Evolutionary conservation across 2,888 invertebrate genomes (phyloP).

Genomic region (Hofmannophila pseudospretella): DNA sequence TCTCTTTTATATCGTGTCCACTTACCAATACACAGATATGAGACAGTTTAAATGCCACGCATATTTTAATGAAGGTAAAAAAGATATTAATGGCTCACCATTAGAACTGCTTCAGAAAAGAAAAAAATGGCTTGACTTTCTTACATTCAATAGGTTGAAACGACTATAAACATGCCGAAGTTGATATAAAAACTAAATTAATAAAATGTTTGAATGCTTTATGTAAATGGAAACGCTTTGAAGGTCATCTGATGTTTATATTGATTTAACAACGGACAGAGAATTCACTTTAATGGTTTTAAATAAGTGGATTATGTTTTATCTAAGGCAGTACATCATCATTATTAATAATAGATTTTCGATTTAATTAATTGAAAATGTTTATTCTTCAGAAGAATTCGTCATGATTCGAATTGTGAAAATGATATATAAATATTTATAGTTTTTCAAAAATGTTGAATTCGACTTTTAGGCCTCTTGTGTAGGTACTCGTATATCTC

Average conservation of each 20-base stretch:
- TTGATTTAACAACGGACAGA: slow-evolving; percentile 19
- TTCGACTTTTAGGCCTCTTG: background rate
- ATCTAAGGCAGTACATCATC: no score
- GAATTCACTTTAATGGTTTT: slow-evolving; percentile 29
- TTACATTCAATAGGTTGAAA: slow-evolving; percentile 36
- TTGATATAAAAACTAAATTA: slow-evolving; percentile 40
- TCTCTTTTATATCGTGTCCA: slow-evolving; percentile 31
- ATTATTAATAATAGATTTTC: no score
- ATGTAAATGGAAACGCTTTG: slow-evolving; percentile 41
- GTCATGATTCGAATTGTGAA: no score
- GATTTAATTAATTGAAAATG: no score
- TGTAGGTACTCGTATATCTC: no score
- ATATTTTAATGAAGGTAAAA: slow-evolving; percentile 44
- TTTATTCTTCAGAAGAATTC: no score
- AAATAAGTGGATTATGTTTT: no score
- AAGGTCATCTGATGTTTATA: slow-evolving; percentile 43
- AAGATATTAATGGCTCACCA: slow-evolving; percentile 43
- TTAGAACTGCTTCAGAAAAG: slow-evolving; percentile 34
- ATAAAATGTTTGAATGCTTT: slow-evolving; percentile 33
- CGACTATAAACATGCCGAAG: slow-evolving; percentile 30
- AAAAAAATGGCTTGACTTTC: slow-evolving; percentile 35
- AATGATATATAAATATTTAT: no score
- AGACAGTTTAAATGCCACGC: slow-evolving; percentile 37
- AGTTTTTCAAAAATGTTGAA: background rate
- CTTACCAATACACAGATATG: slow-evolving; percentile 27